Evolutionary conservation across 2,113 vertebrate species (phyloP).

Genomic region (Pelobates fuscus): DNA sequence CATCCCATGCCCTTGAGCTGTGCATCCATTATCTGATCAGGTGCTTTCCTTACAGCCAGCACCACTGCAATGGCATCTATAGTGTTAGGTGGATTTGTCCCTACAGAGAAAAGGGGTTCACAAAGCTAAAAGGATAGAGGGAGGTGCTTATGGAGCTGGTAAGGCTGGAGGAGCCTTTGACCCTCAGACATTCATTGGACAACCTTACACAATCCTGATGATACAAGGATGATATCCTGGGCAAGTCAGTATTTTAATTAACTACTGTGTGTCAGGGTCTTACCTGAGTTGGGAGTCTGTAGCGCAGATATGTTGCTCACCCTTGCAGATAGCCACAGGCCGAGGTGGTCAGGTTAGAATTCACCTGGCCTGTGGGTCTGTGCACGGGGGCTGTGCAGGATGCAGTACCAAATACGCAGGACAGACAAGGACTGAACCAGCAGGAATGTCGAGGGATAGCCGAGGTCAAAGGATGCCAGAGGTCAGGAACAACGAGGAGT

Average conservation of each 20-base stretch:
- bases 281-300: no score
- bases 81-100: not conserved
- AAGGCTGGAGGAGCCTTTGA: conserved; percentile 94
- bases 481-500: no score
- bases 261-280: no score
- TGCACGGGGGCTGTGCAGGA: no score
- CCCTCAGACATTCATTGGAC: conserved; percentile 85
- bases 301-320: no score
- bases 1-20: conserved; percentile 41
- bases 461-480: no score
- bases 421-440: no score
- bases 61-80: conserved; percentile 7
- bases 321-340: no score
- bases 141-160: conserved; percentile 88
- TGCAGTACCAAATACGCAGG: no score
- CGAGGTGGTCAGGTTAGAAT: no score
- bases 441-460: no score
- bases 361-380: no score
- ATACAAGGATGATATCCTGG: conserved; percentile 88
- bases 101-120: not conserved
- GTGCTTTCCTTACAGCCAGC: not conserved
- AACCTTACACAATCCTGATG: conserved; percentile 89
- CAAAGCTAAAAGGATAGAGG: conserved; percentile 77
- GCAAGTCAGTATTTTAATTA: conserved; percentile 74
- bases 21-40: conserved; percentile 23